Evolutionary conservation across 2,113 vertebrate genomes (phyloP), one percentile per base, ranked within the genome.

Genomic region (Platysternon megacephalum): DNA sequence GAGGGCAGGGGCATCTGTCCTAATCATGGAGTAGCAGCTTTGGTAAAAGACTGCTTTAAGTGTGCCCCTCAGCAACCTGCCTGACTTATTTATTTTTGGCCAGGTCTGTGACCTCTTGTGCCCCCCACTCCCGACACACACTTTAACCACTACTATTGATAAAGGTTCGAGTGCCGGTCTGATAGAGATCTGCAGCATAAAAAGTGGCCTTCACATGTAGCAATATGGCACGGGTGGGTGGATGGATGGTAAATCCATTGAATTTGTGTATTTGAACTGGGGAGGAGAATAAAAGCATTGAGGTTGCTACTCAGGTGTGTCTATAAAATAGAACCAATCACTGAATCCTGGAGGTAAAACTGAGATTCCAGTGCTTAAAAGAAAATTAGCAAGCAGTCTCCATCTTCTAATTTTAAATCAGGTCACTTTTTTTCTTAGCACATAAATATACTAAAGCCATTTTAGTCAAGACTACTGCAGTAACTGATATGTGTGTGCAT

Each of bases 1-100:
- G n/a, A n/a, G 2, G 11, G 0, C 4, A 1, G 26, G 5, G 26
- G 2, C 11, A 55, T 35, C 3, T 65, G 35, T 68, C 16, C 16
- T n/a, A n/a, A 68, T 19, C 16, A 19, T 68, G 61, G 35, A 19
- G 61, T 68, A n/a, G 35, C 32, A 68, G 35, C 61, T 68, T 17
- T n/a, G 16, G 61, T 68, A n/a, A 68, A 68, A 61, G 29, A 68
- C 16, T 14, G 16, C 16, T n/a, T 39, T 19, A 68, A 68, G 16
- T 29, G 56, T 58, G 56, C 65, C 17, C 65, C 28, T 16, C 29
- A 32, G 58, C 5, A 14, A 32, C 58, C 61, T n/a, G 1, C 3
- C 35, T 65, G 13, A 35, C 21, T 68, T 68, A n/a, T n/a, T 68
- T n/a, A 68, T 58, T 58, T 58, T 58, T 29, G 35, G 35, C 17